Percentiles rank a stretch among this genome's conserved stretches.
Evolutionary conservation across 2,113 vertebrate genomes (phyloP).

Genomic region (Bungarus multicinctus): DNA sequence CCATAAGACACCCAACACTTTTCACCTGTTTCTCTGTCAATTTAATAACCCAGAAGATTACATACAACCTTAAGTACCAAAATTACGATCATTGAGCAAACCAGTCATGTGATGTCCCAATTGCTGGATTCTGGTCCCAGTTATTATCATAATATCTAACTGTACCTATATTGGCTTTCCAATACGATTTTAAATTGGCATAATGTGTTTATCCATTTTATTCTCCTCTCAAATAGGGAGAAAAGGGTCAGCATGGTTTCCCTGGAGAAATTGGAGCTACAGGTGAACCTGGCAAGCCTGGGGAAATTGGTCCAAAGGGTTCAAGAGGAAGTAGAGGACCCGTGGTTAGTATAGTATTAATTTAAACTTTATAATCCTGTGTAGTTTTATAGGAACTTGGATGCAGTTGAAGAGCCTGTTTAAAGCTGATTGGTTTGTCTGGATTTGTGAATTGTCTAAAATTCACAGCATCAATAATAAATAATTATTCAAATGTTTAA

Average conservation of each 20-base stretch:
- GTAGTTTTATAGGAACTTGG: constrained; percentile 7
- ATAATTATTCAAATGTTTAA: neutral
- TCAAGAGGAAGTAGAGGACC: constrained; percentile 89
- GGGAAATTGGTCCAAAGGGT: constrained; percentile 86
- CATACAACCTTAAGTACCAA: neutral
- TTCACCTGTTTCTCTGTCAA: neutral
- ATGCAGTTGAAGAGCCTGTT: neutral
- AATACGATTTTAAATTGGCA: neutral
- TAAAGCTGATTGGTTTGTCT: neutral
- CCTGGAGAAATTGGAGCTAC: constrained; percentile 79
- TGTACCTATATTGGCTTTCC: neutral
- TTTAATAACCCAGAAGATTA: neutral
- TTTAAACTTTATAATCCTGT: constrained; percentile 47
- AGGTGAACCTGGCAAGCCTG: constrained; percentile 77
- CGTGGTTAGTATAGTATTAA: constrained; percentile 73
- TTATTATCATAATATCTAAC: neutral
- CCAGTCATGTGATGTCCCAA: neutral
- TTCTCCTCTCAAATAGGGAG: constrained; percentile 76
- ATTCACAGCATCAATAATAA: neutral
- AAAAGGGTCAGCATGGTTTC: constrained; percentile 80
- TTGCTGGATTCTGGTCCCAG: neutral
- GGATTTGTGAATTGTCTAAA: neutral
- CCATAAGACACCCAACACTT: neutral
- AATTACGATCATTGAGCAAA: neutral
- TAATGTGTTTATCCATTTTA: neutral